These are phyloP conservation scores for Mantis religiosa DNA, from an alignment of 2,888 invertebrate species.

Conservation along the genomic window DNA sequence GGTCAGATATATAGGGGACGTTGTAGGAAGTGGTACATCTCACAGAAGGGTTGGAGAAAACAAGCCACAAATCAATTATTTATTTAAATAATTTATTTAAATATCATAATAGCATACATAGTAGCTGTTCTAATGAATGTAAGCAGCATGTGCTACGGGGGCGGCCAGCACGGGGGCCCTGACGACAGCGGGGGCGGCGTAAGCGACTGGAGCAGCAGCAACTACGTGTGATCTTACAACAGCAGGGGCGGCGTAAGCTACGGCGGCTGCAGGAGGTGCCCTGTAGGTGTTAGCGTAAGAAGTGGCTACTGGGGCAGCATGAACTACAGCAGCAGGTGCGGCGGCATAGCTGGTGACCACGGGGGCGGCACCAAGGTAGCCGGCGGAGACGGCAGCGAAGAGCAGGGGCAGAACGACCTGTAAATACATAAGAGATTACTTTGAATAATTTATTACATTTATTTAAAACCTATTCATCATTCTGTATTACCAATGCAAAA, in stretches of 20 bases:
- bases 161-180: neutral
- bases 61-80: too few relatives aligned
- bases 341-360: slow-evolving; percentile 45
- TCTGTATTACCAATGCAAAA: too few relatives aligned
- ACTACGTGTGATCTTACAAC: neutral
- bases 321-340: slow-evolving; percentile 37
- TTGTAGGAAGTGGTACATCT: too few relatives aligned
- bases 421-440: neutral
- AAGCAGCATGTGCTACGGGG: neutral
- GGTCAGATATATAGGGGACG: too few relatives aligned
- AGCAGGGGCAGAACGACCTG: slow-evolving; percentile 22
- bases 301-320: neutral
- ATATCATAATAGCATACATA: neutral
- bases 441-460: too few relatives aligned
- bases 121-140: neutral
- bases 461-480: too few relatives aligned
- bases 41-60: too few relatives aligned
- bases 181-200: neutral
- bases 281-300: too few relatives aligned
- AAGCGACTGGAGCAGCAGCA: neutral
- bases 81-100: neutral
- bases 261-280: slow-evolving; percentile 22
- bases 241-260: slow-evolving; percentile 26
- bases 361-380: slow-evolving; percentile 33
- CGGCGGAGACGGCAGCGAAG: neutral